Base-by-base conservation (phyloP, 2,113 vertebrate genomes). In the Marmota monax region DNA sequence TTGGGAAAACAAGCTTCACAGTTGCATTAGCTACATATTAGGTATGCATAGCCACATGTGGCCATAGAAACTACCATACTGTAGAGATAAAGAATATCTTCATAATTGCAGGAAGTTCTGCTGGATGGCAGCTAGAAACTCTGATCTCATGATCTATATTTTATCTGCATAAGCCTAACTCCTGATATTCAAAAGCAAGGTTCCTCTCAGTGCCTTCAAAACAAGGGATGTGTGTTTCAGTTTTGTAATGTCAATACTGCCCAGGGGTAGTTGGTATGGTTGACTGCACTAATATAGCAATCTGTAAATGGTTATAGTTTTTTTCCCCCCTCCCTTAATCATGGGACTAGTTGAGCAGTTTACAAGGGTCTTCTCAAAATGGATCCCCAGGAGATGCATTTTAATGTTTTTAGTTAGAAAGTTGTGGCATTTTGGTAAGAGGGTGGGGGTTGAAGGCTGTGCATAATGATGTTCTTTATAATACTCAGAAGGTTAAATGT, bases 401-500 rank as follows among this genome's bases (percentile, higher is more conserved):
- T 84, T 85, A 83, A 48, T 72, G 32, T 96, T 94, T 97, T 69
- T 82, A 85, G 39, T 74, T 63, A 97, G 87, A 92, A 94, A 98
- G 78, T 17, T 0, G 63, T 87, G 51, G 67, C 0, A 0, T 1
- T 87, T 95, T 91, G 27, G 48, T 25, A 4, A 4, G 9, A 32
- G 17, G 34, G 61, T n/a, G n/a, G 25, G 65, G 63, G 37, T n/a
- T 0, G 1, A 72, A 98, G 92, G 84, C 85, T 73, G 0, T 97
- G 94, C 93, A 37, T 94, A 97, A 96, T 16, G 92, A 90, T 97
- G 88, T 77, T 96, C 93, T 98, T 98, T 98, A 97, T 98, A 98
- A 98, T 97, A 92, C 97, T 98, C 96, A 39, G 96, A 98, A 98
- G 97, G 98, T 98, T 98, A 98, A 98, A 98, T 95, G 98, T 98